Evolutionary conservation across 2,888 invertebrate species (phyloP), one percentile per base, ranked within the genome.

Genomic region (Amorpha juglandis): DNA sequence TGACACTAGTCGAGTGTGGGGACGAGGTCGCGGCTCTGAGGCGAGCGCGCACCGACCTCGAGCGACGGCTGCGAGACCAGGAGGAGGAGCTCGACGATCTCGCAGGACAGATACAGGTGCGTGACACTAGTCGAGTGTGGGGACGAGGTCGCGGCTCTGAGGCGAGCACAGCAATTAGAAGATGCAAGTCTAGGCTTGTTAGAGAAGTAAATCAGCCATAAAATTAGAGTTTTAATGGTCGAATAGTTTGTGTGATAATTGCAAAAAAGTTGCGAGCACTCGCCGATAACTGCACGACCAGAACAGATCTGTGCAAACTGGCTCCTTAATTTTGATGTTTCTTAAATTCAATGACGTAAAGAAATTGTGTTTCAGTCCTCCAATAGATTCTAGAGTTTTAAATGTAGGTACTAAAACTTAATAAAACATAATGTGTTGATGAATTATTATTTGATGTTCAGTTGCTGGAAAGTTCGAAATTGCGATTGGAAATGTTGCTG

Each of bases 61-160:
- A 62, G 11, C 42, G 42, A 11, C 42, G 97, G 71, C 92, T 96
- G 42, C 95, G 98, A 70, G 97, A 97, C 82, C 97, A 97, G 90
- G 99, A 99, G 83, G 99, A 99, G 84, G 99, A 99, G 86, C 93
- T 99, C 63, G 99, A 99, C 81, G 99, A 99, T 83, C 95, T 98
- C 82, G 98, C 98, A 3, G 98, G 98, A 6, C 97, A 97, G 90
- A 96, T 98, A 79, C 96, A 96, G 87, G 93, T 93, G 45, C 50
- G 42, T 21, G 9, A 35, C 45, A 33, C n/a, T 53, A 48, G 50
- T 4, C 16, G 21, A 35, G 35, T 7, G 35, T 35, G 35, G 35
- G 6, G 35, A 35, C 21, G 12, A 12, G 14, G 19, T 45, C 3
- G 6, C 42, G 7, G 94, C 96, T 64, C 93, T 99, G 76, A 95